phyloP scores from a whole-genome alignment of 2,113 vertebrate species.

The Vicugna pacos region DNA sequence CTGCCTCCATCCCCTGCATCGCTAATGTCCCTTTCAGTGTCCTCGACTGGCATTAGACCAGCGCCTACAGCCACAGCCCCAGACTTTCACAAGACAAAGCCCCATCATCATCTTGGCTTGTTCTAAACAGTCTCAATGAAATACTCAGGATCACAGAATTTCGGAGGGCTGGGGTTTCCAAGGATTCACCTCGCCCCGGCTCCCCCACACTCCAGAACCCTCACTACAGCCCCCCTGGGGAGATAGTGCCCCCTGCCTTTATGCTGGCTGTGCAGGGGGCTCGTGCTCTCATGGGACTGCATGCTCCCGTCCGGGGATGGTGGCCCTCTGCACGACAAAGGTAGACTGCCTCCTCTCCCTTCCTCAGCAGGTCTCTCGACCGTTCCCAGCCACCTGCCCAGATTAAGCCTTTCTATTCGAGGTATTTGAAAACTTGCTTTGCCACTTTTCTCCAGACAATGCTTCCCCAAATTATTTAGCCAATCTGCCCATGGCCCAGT shows the following conservation, averaged over 20 bases:
- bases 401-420: neutral
- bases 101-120: neutral
- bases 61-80: no score
- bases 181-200: neutral
- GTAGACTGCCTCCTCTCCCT: neutral
- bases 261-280: no score
- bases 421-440: neutral
- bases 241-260: fast-evolving
- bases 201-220: neutral
- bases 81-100: neutral
- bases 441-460: neutral
- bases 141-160: neutral
- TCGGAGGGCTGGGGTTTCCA: fast-evolving
- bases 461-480: neutral
- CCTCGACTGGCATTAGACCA: no score
- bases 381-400: neutral
- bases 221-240: fast-evolving
- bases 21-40: fast-evolving
- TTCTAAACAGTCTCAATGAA: neutral
- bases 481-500: neutral
- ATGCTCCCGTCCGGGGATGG: no score
- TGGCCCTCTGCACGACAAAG: fast-evolving
- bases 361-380: neutral
- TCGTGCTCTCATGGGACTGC: neutral
- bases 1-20: fast-evolving